Evolutionary conservation across 2,113 vertebrate genomes (phyloP).

Genomic region (Muntiacus muntjak): DNA sequence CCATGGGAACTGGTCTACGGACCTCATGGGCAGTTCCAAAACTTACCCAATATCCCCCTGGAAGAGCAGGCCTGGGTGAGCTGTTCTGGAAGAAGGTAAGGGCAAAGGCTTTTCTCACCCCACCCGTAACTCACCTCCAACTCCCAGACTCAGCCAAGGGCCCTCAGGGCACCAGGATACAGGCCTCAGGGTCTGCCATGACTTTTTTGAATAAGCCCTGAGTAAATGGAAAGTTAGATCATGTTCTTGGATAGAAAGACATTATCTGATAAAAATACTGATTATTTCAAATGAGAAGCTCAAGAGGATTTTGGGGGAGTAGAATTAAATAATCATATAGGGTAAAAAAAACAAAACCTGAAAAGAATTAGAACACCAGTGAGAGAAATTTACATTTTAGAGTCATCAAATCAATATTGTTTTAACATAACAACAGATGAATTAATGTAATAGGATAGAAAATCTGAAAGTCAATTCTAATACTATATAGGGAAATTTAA

Average conservation of each 20-base stretch:
- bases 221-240: not conserved
- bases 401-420: not conserved
- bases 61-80: not conserved
- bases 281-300: not conserved
- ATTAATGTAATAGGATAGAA: not conserved
- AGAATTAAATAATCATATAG: not conserved
- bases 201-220: not conserved
- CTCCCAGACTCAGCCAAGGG: too few species aligned
- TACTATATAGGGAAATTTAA: not conserved
- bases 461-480: not conserved
- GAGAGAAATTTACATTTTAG: not conserved
- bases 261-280: not conserved
- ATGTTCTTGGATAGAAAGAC: not conserved
- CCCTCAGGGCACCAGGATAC: too few species aligned
- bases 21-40: not conserved
- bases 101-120: not conserved
- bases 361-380: not conserved
- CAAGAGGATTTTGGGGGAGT: not conserved
- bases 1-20: not conserved
- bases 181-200: not conserved
- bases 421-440: not conserved
- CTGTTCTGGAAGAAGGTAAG: not conserved
- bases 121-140: not conserved
- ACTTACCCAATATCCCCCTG: accelerated
- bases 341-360: too few species aligned